Evolutionary conservation across 2,113 vertebrate genomes (phyloP), one percentile per base, ranked within the genome.

Genomic region (Amazona guildingii): DNA sequence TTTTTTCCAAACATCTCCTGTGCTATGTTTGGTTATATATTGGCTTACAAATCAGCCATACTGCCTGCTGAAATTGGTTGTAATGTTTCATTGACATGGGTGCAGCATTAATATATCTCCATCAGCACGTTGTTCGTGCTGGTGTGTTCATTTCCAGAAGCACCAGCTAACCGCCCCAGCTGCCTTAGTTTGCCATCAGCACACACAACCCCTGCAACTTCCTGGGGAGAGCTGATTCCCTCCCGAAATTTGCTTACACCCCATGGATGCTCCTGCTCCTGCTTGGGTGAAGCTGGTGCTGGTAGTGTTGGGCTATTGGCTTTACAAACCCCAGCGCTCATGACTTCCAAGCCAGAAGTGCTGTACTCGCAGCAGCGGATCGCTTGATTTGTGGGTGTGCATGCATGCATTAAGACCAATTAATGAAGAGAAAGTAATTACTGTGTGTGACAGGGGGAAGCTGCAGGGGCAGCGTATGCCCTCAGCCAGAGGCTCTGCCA

Each of bases 21-120:
- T 89, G 87, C 86, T 95, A n/a, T 94, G 68, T 91, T 92, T 95
- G 87, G 89, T 89, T 96, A 76, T 86, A 52, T 94, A 95, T 89
- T 92, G 94, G 74, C 74, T 92, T 91, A 79, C 91, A 95, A 97
- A 96, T 97, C 96, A 95, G 89, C 77, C 81, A 18, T 75, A n/a
- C 43, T 64, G 84, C 77, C 66, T 76, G 74, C 59, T 95, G 37
- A 92, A 94, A 89, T 91, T 87, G 91, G 91, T 89, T 69, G 77
- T 82, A 88, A 72, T 95, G 77, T 95, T 85, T 66, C 93, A 52
- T 24, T 82, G 91, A 84, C 83, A 91, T 39, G 4, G 5, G 35
- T 13, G 5, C 89, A 79, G 83, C 83, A 17, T 76, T 89, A 87
- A 68, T 86, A 7, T 10, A n/a, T 85, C 51, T 67, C 89, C 62